phyloP scores from a whole-genome alignment of 53 echinoderm and acorn worm species.

The Mesocentrotus franciscanus region DNA sequence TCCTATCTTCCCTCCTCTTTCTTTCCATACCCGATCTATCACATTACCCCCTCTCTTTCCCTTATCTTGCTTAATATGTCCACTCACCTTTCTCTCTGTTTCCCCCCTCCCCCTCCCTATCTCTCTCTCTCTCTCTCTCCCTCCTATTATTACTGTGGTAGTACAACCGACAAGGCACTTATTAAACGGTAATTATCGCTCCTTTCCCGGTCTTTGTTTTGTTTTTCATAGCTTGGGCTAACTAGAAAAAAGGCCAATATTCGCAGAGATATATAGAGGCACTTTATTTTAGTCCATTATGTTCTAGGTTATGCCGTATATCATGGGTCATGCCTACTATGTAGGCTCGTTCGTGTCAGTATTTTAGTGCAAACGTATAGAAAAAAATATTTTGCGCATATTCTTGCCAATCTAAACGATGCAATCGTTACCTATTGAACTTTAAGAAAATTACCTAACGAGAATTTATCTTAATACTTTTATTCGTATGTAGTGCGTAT shows the following conservation, averaged over 20 bases:
- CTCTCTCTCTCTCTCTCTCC: neutral
- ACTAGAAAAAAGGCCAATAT: no score
- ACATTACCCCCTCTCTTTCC: no score
- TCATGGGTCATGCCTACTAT: no score
- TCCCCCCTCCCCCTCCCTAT: no score
- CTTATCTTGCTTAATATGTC: no score
- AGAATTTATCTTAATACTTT: neutral
- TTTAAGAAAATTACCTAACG: neutral
- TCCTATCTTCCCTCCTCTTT: neutral
- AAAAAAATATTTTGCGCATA: neutral
- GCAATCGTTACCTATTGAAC: neutral
- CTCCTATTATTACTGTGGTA: neutral
- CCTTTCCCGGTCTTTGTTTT: no score
- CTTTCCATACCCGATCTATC: no score
- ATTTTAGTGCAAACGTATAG: neutral
- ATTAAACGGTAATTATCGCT: no score
- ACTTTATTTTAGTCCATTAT: neutral
- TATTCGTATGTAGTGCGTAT: neutral
- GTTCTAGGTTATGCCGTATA: neutral
- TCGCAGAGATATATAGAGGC: neutral
- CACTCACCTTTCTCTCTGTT: no score
- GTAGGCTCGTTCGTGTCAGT: neutral
- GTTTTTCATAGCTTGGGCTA: no score
- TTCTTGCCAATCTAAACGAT: constrained; percentile 22
- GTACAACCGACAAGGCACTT: no score